phyloP scores from a whole-genome alignment of 2,888 invertebrate species.

The Ctena decussata region DNA sequence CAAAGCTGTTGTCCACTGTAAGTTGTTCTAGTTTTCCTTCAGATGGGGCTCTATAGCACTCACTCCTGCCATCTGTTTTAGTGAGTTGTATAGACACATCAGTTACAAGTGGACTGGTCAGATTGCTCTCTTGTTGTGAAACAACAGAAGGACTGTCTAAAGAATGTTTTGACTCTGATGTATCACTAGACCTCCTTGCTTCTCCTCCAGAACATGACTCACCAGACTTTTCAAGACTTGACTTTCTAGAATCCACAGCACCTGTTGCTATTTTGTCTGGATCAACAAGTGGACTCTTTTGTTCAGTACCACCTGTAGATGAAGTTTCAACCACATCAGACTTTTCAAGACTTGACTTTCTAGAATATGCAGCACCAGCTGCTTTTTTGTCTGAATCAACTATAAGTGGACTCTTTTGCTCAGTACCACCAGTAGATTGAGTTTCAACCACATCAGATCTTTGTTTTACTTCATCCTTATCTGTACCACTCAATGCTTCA shows the following conservation, averaged over 20 bases:
- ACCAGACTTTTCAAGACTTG: neutral
- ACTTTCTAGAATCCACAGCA: neutral
- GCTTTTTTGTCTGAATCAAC: neutral
- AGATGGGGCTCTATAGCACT: constrained; percentile 43
- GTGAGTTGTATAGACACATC: constrained; percentile 67
- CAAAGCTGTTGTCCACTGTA: constrained; percentile 43
- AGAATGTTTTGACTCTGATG: neutral
- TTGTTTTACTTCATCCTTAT: neutral
- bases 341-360: constrained; percentile 5
- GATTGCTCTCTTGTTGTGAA: neutral
- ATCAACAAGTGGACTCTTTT: neutral
- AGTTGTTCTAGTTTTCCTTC: constrained; percentile 27
- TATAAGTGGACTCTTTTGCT: neutral
- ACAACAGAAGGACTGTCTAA: neutral
- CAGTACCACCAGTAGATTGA: neutral
- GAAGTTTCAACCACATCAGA: neutral
- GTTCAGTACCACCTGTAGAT: neutral
- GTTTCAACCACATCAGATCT: neutral
- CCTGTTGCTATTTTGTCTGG: neutral
- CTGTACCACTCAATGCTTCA: neutral
- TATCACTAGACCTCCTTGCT: neutral
- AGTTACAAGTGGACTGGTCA: constrained; percentile 24
- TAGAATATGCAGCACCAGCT: neutral
- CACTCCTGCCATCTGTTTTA: constrained; percentile 63
- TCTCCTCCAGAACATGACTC: neutral